Percentiles rank a stretch among this genome's conserved stretches.
phyloP scores from a whole-genome alignment of 2,113 vertebrate species.

The Epinephelus cyanopodus region DNA sequence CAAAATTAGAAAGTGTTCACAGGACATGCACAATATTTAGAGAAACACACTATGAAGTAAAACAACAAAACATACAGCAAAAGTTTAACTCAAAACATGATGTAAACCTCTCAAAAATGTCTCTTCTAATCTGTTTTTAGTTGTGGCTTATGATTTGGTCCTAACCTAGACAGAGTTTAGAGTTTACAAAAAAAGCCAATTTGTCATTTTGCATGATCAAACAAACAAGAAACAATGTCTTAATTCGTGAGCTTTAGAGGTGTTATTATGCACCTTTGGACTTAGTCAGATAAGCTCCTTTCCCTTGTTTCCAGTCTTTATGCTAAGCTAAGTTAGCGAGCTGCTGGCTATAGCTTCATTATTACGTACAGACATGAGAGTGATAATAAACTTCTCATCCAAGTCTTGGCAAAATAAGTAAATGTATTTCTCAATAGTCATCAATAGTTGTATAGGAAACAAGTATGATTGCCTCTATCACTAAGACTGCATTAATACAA shows the following conservation, averaged over 20 bases:
- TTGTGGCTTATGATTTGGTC: too few relatives aligned
- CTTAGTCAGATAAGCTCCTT: neutral
- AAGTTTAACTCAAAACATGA: too few relatives aligned
- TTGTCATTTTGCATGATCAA: too few relatives aligned
- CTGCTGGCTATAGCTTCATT: neutral
- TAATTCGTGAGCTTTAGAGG: neutral
- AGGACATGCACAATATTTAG: neutral
- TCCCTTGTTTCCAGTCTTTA: too few relatives aligned
- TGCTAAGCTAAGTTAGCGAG: neutral
- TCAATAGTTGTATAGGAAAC: neutral
- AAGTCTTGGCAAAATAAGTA: neutral
- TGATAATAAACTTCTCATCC: neutral
- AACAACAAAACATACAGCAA: neutral
- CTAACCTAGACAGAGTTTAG: too few relatives aligned
- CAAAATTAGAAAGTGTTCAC: neutral
- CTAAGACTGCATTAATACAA: too few relatives aligned
- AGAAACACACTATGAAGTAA: neutral
- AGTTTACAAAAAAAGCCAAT: too few relatives aligned
- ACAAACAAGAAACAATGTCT: too few relatives aligned
- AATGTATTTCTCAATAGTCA: neutral
- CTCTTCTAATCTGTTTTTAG: too few relatives aligned
- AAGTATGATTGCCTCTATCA: neutral
- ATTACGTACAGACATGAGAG: neutral
- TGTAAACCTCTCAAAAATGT: too few relatives aligned
- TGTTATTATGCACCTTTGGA: neutral